Evolutionary conservation across 2,797 vertebrate species (phyloP), one percentile per base, ranked within the genome.

Genomic region (Lepus oiostolus): DNA sequence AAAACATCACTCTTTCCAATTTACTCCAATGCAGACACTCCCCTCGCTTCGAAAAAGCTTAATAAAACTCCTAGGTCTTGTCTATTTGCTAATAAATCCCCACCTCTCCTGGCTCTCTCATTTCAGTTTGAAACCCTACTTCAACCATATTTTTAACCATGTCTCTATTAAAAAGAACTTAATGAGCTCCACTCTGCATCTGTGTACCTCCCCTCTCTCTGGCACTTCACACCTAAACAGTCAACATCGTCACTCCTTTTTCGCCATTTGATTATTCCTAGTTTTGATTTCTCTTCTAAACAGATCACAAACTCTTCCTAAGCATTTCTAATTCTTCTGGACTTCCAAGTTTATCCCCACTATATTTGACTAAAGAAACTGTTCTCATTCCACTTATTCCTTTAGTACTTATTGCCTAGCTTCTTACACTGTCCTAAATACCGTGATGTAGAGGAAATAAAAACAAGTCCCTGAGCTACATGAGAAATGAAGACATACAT

Each of bases 261-360:
- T 84, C 24, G 63, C n/a, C 35, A 72, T 86, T 80, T 93, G 76
- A 83, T 82, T 91, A 72, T 72, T 95, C 30, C 65, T 93, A 76
- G 62, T 74, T 95, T 88, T 91, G 84, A 92, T 88, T 95, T 94
- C 35, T 95, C 63, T 88, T 88, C 77, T 90, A 65, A 95, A 80
- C 38, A 86, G 58, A 7, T 85, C 68, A 96, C 50, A 85, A 86
- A 42, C 19, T 71, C 32, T 19, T 80, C 58, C 86, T 93, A 63
- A 70, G 28, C 30, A 91, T 60, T 86, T 93, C 16, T 87, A 85
- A 71, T 42, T 88, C 63, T 68, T 83, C 28, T 68, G 19, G 54
- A 93, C 58, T 47, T 79, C 32, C 62, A 90, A 24, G 62, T 87
- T 60, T 81, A 93, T 24, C 82, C 19, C n/a, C 62, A 83, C 50